These are phyloP conservation scores for Hemaris fuciformis DNA, from an alignment of 2,888 invertebrate species.

Conservation along the genomic window DNA sequence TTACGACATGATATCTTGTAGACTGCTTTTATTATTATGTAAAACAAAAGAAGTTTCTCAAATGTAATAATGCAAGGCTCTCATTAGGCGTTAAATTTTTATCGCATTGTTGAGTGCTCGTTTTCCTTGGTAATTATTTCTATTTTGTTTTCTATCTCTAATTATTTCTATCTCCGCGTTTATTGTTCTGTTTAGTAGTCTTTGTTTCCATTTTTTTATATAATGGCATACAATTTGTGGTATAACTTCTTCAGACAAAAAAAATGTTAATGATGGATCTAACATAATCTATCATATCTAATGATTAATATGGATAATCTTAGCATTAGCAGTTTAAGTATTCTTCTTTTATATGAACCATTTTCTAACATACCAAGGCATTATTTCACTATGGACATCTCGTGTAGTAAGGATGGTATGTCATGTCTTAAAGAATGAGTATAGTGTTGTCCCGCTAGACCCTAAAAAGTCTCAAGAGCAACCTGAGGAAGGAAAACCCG, in stretches of 20 bases:
- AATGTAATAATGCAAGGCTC: not conserved
- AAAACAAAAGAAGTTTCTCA: conserved; percentile 10
- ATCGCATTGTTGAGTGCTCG: not conserved
- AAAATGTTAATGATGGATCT: too few species aligned
- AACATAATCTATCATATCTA: too few species aligned
- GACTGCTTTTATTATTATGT: not conserved
- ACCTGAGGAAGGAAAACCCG: too few species aligned
- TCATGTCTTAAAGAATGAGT: too few species aligned
- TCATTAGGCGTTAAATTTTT: not conserved
- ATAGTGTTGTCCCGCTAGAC: too few species aligned
- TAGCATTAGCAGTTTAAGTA: too few species aligned
- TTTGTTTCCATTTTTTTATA: not conserved
- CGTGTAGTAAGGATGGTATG: too few species aligned
- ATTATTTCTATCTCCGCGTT: not conserved
- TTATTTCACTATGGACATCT: too few species aligned
- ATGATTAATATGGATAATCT: too few species aligned
- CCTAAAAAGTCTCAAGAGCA: too few species aligned
- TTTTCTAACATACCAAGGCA: too few species aligned
- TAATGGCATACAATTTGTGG: not conserved
- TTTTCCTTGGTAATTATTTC: not conserved
- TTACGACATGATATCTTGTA: conserved; percentile 1
- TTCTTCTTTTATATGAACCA: too few species aligned
- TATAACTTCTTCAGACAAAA: not conserved
- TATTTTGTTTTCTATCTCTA: conserved; percentile 2
- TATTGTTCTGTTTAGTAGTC: not conserved